Evolutionary conservation across 2,113 vertebrate species (phyloP).

Genomic region (Chionodraco myersi): DNA sequence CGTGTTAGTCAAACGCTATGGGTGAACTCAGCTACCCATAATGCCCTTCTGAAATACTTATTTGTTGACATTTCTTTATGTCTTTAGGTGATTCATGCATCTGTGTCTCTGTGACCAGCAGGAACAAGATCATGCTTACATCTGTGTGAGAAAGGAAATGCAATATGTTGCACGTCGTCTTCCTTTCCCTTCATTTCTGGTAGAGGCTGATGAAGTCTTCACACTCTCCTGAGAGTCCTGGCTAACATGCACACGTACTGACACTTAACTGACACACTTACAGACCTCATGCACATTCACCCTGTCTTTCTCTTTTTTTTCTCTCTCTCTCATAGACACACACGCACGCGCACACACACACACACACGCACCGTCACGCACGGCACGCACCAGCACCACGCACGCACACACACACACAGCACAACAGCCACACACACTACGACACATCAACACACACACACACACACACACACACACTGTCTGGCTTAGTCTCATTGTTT

Average conservation of each 20-base stretch:
- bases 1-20: slow-evolving; percentile 10
- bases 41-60: slow-evolving; percentile 28
- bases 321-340: background rate
- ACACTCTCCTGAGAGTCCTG: slow-evolving; percentile 15
- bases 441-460: too few relatives aligned
- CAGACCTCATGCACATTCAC: background rate
- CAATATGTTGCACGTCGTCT: slow-evolving; percentile 34
- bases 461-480: background rate
- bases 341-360: background rate
- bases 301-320: background rate
- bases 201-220: slow-evolving; percentile 33
- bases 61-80: slow-evolving; percentile 60
- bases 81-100: slow-evolving; percentile 13
- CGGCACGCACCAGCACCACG: too few relatives aligned
- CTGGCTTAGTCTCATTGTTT: slow-evolving; percentile 59
- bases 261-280: background rate
- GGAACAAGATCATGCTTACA: slow-evolving; percentile 6
- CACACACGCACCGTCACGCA: too few relatives aligned
- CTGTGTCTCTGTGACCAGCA: slow-evolving; percentile 22
- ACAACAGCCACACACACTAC: too few relatives aligned
- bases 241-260: background rate
- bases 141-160: slow-evolving; percentile 18
- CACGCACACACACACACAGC: too few relatives aligned
- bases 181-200: slow-evolving; percentile 13
- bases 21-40: slow-evolving; percentile 30